Percentiles rank a stretch among this genome's conserved stretches.
These are phyloP conservation scores for Pasiphila rectangulata DNA, from an alignment of 2,888 invertebrate species.

Conservation along the genomic window DNA sequence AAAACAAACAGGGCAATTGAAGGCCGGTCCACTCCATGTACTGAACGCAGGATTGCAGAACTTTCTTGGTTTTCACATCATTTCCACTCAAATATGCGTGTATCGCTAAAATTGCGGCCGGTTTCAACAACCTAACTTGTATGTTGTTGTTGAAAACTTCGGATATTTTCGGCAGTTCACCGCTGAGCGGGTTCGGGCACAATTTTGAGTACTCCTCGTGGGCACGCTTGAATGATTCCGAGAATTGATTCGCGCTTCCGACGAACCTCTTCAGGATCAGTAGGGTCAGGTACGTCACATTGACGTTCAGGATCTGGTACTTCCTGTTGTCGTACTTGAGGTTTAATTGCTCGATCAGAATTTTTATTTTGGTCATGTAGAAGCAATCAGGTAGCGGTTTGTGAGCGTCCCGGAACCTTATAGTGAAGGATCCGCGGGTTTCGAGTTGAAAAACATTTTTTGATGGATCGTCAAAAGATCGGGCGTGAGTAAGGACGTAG, in stretches of 20 bases:
- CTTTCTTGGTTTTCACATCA: slow-evolving; percentile 20
- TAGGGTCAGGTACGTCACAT: slow-evolving; percentile 21
- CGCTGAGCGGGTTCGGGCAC: slow-evolving; percentile 20
- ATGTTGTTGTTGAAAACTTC: slow-evolving; percentile 3
- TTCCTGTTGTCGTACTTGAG: slow-evolving; percentile 14
- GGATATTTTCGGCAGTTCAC: slow-evolving; percentile 11
- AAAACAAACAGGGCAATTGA: slow-evolving; percentile 23
- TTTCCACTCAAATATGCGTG: slow-evolving; percentile 14
- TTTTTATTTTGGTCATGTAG: slow-evolving; percentile 19
- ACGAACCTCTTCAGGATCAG: slow-evolving; percentile 21
- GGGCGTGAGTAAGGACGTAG: slow-evolving; percentile 25
- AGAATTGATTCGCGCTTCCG: slow-evolving; percentile 15
- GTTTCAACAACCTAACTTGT: not conserved
- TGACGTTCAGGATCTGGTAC: slow-evolving; percentile 17
- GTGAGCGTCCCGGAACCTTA: not conserved
- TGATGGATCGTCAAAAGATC: slow-evolving; percentile 17
- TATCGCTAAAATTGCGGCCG: slow-evolving; percentile 9
- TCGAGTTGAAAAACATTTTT: slow-evolving; percentile 18
- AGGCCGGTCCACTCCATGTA: slow-evolving; percentile 26
- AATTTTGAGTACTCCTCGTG: slow-evolving; percentile 23
- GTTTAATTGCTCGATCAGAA: slow-evolving; percentile 16
- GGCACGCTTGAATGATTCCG: slow-evolving; percentile 6
- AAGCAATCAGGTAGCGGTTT: slow-evolving; percentile 12
- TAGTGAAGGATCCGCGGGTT: not conserved
- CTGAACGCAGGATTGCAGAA: slow-evolving; percentile 19